These are phyloP conservation scores for Petrocephalus sullivani DNA, from an alignment of 2,797 vertebrate species.

Conservation along the genomic window DNA sequence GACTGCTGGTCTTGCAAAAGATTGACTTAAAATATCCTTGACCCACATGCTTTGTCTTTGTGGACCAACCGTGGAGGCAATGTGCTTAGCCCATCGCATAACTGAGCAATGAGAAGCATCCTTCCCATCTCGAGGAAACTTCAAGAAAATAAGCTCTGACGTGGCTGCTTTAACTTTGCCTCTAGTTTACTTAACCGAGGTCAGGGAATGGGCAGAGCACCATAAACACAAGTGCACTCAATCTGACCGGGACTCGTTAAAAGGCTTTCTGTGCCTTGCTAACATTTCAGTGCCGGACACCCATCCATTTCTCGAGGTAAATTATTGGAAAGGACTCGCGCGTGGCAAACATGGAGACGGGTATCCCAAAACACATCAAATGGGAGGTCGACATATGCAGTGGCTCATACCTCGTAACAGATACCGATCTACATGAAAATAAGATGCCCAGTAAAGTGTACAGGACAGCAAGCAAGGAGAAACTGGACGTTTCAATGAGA, in stretches of 20 bases:
- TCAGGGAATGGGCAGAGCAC: not conserved
- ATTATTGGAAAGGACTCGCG: not conserved
- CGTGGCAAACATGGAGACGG: not conserved
- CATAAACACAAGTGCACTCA: not conserved
- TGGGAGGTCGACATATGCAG: not conserved
- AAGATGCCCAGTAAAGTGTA: not conserved
- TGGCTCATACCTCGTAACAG: not conserved
- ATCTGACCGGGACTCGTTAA: not conserved
- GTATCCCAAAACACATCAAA: not conserved
- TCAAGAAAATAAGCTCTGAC: not conserved
- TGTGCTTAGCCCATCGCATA: slow-evolving; percentile 23
- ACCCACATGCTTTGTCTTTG: slow-evolving; percentile 31
- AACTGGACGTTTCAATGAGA: not conserved
- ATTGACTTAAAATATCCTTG: slow-evolving; percentile 38
- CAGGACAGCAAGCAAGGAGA: no score
- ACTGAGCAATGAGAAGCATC: slow-evolving; percentile 51
- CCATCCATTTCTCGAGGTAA: not conserved
- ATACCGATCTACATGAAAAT: no score
- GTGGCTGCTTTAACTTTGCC: not conserved
- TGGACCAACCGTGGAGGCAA: slow-evolving; percentile 27
- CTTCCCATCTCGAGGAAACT: slow-evolving; percentile 27
- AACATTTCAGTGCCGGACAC: not conserved
- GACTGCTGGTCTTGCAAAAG: slow-evolving; percentile 13
- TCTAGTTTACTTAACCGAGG: not conserved
- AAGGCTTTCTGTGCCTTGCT: not conserved